Evolutionary conservation across 2,888 invertebrate species (phyloP), one percentile per base, ranked within the genome.

Genomic region (Ophioninae sp.): DNA sequence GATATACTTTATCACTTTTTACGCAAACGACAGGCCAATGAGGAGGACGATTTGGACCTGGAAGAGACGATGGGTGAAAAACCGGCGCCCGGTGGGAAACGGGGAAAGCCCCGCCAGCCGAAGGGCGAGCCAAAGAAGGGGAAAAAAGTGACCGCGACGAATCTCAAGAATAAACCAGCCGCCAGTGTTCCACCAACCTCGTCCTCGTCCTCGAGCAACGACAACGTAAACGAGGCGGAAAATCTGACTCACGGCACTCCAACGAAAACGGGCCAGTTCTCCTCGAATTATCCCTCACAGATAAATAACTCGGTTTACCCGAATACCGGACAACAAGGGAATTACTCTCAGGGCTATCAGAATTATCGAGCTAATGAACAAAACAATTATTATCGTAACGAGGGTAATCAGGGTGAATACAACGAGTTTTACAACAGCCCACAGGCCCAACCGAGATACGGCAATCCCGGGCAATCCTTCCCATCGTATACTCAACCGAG

Each of bases 1-100:
- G 98, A 98, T 92, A 97, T 98, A 21, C 92, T 98, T 41, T 98
- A 97, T 91, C 96, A 98, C 91, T 98, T 97, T 91, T 93, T 98
- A 80, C 96, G 96, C 90, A 97, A 97, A 91, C 95, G 97, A 67
- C 96, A 95, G 84, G 96, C 96, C 89, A 96, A 96, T 37, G 96
- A 96, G 87, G 96, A 96, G 37, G 95, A 95, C 5, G 97, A 97
- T 93, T 94, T 97, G 87, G 97, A 97, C 92, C 93, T 97, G 78
- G 97, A 97, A 87, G 97, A 97, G 92, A 94, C 95, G 0, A 95
- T 96, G 17, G 95, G 95, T 5, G 95, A 93, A 77, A 91, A 93
- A 88, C 86, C 90, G 17, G 87, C 89, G 17, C 88, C 93, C 0
- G 91, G 91, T 5, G 90, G 92, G 30, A 93, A 93, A 84, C 91